Evolutionary conservation across 2,113 vertebrate species (phyloP), one percentile per base, ranked within the genome.

Genomic region (Thryonomys swinderianus): DNA sequence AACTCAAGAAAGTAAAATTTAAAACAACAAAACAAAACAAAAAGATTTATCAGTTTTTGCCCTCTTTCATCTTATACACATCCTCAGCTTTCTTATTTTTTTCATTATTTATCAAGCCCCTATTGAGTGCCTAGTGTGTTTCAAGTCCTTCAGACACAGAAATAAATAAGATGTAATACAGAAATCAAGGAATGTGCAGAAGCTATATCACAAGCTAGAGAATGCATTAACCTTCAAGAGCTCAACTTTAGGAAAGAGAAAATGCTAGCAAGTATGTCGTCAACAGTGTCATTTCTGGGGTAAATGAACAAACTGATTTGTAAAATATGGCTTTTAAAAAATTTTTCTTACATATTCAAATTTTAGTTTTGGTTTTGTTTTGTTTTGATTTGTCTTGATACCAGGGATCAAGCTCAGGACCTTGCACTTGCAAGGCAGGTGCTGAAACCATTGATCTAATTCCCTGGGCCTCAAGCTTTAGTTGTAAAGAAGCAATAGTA

Each of bases 361-460:
- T 30, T 94, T 90, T 93, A 37, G 16, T 82, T 42, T 51, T 51
- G 48, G 30, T 94, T 90, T 93, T 34, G 16, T 82, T 42, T 51
- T 51, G 48, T 51, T 51, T 51, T 51, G 48, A 7, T 51, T 51
- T 51, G 48, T 51, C 48, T 51, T 51, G 10, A 5, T 51, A 51
- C 48, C 48, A 51, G 48, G 48, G 48, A 51, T 51, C 48, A 51
- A 51, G 10, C 48, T 51, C 48, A 51, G 6, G 6, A 51, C 48
- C 48, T 51, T 51, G 48, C 48, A 7, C 48, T 51, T 51, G 48
- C 10, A 51, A 51, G 48, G 48, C 48, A 51, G 48, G 48, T 10
- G 10, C 48, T 51, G 48, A 51, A 51, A 51, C 48, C 48, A 51
- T 10, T 51, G 48, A 51, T 5, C 48, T 51, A 51, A 51, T 51